Evolutionary conservation across 2,797 vertebrate genomes (phyloP), one percentile per base, ranked within the genome.

Genomic region (Oreochromis grahami): DNA sequence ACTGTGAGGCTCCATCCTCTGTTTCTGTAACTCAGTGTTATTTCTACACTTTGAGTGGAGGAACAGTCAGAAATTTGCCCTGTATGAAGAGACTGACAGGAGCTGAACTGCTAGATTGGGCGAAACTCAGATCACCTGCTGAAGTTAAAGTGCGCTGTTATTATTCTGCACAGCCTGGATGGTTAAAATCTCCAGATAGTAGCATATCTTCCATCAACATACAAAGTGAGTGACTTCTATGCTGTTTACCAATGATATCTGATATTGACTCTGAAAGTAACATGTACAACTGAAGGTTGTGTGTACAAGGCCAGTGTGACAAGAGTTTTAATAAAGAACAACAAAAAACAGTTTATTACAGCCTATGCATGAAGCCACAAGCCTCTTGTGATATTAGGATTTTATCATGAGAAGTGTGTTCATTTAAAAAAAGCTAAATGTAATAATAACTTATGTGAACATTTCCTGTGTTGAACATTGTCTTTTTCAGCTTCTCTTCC

Each of bases 11-110:
- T 77, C 78, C 83, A 63, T 2, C 80, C 32, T 70, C 7, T 82
- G 17, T 55, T 21, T 7, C 38, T 56, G 36, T 17, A 4, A 3
- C 14, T 17, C 45, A 50, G 17, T 94, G 91, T 88, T 8, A 14
- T 78, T 85, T 91, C 79, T 48, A 58, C 77, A 76, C 1, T 70
- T 6, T 83, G 5, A 29, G 9, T 2, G 13, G 1, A 50, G 2
- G 11, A 48, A 6, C 1, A 3, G 1, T 3, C 14, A 34, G 4
- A 81, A 1, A 0, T 2, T 2, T 65, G 19, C 1, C 60, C 3
- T 92, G 90, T 88, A 4, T 8, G 5, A 3, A 53, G 3, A 65
- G 51, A 3, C 32, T 91, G 43, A 81, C 76, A 68, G 90, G 84
- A 21, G 21, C 60, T 81, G 76, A 84, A 15, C 36, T 92, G 53